phyloP scores from a whole-genome alignment of 2,113 vertebrate genomes.

The Nothoprocta perdicaria region DNA sequence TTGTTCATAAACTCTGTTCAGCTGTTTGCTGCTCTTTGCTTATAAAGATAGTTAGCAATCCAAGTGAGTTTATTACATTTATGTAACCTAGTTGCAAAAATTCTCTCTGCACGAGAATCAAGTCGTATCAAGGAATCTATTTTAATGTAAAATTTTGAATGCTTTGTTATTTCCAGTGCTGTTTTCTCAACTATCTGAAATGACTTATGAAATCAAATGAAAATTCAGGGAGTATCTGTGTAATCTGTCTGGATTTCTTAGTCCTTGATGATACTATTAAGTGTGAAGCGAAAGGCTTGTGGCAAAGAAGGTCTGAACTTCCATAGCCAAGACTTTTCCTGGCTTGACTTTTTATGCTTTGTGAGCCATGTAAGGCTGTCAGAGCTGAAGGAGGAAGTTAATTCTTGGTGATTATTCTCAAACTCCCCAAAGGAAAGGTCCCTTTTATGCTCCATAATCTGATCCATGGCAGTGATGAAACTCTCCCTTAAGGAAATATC shows the following conservation, averaged over 20 bases:
- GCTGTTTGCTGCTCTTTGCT: neutral
- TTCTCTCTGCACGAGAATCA: neutral
- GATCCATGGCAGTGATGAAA: neutral
- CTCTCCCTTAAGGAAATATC: neutral
- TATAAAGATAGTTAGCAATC: neutral
- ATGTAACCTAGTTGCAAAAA: neutral
- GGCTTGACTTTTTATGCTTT: neutral
- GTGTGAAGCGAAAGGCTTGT: neutral
- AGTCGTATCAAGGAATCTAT: neutral
- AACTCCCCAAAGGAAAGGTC: neutral
- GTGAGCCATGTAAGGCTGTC: accelerated
- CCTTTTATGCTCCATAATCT: neutral
- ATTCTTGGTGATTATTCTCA: neutral
- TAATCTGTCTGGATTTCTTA: constrained; percentile 19
- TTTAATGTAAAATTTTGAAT: neutral
- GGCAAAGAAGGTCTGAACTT: neutral
- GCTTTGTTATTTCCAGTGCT: neutral
- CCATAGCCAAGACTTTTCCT: neutral
- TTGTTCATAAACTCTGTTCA: neutral
- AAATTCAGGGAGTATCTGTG: neutral
- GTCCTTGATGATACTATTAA: neutral
- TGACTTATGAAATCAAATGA: neutral
- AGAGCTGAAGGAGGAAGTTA: neutral
- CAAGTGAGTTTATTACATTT: neutral
- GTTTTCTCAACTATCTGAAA: constrained; percentile 22